Conservation (phyloP, 2,797 vertebrate genomes). For the Stomatorhinus walkeri region DNA sequence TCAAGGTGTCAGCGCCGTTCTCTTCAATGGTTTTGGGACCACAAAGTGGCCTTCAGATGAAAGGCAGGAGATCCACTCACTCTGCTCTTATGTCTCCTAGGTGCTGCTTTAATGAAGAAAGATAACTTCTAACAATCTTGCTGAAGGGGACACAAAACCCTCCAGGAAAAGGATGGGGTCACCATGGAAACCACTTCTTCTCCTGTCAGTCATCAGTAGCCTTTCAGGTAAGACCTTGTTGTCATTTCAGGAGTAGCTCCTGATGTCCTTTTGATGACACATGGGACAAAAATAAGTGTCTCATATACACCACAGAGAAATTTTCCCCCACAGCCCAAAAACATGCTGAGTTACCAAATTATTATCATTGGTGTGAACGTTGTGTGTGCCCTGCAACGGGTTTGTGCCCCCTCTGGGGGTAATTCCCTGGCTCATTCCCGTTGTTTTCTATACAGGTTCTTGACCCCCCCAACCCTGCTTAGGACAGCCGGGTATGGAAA, state of each 20-base stretch:
- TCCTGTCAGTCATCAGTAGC: constrained; percentile 57
- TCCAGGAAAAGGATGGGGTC: constrained; percentile 56
- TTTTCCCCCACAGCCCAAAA: neutral
- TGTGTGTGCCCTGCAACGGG: neutral
- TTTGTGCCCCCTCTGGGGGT: neutral
- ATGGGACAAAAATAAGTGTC: neutral
- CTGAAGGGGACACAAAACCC: constrained; percentile 41
- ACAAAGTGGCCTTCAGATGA: constrained; percentile 25
- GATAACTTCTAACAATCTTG: constrained; percentile 43
- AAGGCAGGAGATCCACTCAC: constrained; percentile 29
- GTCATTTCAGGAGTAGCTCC: neutral
- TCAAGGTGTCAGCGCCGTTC: constrained; percentile 29
- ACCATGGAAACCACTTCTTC: constrained; percentile 61
- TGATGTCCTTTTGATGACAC: neutral
- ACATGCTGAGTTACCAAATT: neutral
- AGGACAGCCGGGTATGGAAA: neutral
- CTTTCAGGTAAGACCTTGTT: constrained; percentile 62
- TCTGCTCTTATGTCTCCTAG: constrained; percentile 53
- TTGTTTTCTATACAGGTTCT: neutral
- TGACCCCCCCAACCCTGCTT: neutral
- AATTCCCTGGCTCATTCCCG: neutral
- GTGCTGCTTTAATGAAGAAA: constrained; percentile 58
- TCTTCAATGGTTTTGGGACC: constrained; percentile 35
- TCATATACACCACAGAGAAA: neutral
- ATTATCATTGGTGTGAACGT: neutral